Evolutionary conservation across 1,140 invertebrate species (phyloP).

Genomic region (Akabosia matsudoensis): DNA sequence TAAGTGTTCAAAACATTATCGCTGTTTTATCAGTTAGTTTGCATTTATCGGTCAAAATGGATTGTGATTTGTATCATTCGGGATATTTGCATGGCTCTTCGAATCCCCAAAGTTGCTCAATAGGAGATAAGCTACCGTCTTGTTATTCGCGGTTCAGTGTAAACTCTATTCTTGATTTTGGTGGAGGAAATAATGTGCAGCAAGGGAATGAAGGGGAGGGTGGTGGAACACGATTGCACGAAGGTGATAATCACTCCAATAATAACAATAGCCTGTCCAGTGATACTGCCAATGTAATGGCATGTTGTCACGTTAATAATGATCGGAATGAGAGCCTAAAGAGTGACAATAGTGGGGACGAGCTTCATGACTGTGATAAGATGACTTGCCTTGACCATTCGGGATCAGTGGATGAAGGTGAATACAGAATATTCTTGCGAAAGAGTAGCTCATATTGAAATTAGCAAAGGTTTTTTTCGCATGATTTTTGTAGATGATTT

Average conservation of each 20-base stretch:
- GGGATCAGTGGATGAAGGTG: constrained; percentile 11
- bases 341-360: constrained; percentile 26
- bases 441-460: no score
- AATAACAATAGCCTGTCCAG: neutral
- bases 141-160: constrained; percentile 37
- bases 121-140: neutral
- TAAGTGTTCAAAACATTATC: no score
- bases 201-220: neutral
- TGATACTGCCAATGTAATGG: neutral
- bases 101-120: constrained; percentile 9
- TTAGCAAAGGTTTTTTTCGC: neutral
- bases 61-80: constrained; percentile 18
- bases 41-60: neutral
- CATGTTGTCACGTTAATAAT: neutral
- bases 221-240: neutral
- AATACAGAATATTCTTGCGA: neutral
- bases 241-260: neutral
- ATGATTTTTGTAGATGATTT: constrained; percentile 11
- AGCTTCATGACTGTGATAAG: constrained; percentile 34
- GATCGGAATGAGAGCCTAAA: neutral
- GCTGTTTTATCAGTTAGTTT: no score
- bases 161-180: constrained; percentile 40
- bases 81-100: neutral
- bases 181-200: neutral
- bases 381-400: neutral